phyloP scores from a whole-genome alignment of 1,140 invertebrate species.

The Cylas formicarius region DNA sequence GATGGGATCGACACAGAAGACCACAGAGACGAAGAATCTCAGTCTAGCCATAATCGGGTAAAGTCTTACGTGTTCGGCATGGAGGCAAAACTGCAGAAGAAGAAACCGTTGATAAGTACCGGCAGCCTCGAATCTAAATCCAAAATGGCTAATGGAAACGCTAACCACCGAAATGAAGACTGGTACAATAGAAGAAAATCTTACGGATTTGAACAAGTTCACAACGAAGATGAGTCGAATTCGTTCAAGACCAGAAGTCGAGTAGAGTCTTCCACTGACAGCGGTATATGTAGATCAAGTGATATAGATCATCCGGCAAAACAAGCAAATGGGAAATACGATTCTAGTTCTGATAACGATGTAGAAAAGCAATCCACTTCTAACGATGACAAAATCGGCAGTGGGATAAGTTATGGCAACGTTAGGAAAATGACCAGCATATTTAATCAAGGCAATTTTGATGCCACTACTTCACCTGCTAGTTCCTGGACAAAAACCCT shows the following conservation, averaged over 20 bases:
- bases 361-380: conserved; percentile 15
- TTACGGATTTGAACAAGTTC: conserved; percentile 65
- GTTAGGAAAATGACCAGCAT: conserved; percentile 28
- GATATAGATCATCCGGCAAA: conserved; percentile 43
- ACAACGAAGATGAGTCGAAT: conserved; percentile 40
- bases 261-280: conserved; percentile 63
- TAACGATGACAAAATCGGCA: conserved; percentile 6
- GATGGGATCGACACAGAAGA: conserved; percentile 44
- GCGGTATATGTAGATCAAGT: conserved; percentile 61
- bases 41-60: conserved; percentile 28
- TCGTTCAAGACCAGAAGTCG: conserved; percentile 43
- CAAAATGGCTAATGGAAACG: conserved; percentile 42
- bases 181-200: conserved; percentile 65
- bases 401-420: conserved; percentile 20
- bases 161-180: conserved; percentile 45
- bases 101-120: conserved; percentile 43
- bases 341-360: conserved; percentile 24
- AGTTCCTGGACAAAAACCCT: conserved; percentile 9
- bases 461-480: background rate
- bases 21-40: conserved; percentile 15
- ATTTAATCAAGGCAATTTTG: conserved; percentile 25
- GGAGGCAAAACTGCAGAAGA: conserved; percentile 37
- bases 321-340: conserved; percentile 12
- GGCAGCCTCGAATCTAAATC: conserved; percentile 50
- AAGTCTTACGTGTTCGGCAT: conserved; percentile 43